Evolutionary conservation across 2,113 vertebrate genomes (phyloP).

Genomic region (Australoheros scitulus): DNA sequence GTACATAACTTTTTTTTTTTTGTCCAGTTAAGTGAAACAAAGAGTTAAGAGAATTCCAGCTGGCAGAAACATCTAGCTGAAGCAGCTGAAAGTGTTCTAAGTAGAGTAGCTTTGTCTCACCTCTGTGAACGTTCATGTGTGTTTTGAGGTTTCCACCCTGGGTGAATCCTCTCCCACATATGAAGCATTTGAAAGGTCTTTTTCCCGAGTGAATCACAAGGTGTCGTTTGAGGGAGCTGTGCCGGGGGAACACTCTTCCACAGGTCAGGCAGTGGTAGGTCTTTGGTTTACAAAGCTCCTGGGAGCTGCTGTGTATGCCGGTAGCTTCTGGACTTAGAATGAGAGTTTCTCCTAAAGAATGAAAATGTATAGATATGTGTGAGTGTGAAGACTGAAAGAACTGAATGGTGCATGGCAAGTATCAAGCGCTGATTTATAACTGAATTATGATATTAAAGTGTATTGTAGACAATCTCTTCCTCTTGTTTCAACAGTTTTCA

Average conservation of each 20-base stretch:
- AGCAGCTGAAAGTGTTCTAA: not conserved
- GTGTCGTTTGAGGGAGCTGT: slow-evolving; percentile 33
- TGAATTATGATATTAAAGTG: not conserved
- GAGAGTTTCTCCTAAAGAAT: not conserved
- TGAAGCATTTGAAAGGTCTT: slow-evolving; percentile 55
- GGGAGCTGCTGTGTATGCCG: not conserved
- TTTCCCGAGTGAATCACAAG: slow-evolving; percentile 56
- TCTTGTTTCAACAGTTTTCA: not conserved
- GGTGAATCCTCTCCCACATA: slow-evolving; percentile 62
- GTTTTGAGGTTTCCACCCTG: slow-evolving; percentile 63
- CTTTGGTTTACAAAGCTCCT: slow-evolving; percentile 12
- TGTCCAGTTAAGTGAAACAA: not conserved
- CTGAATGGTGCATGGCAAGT: not conserved
- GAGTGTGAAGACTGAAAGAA: not conserved
- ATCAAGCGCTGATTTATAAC: not conserved
- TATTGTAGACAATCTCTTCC: not conserved
- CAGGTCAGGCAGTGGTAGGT: slow-evolving; percentile 38
- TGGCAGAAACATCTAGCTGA: not conserved
- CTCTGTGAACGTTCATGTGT: slow-evolving; percentile 64
- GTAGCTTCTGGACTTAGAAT: not conserved
- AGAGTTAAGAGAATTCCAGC: not conserved
- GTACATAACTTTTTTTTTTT: not conserved
- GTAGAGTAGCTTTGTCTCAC: slow-evolving; percentile 18
- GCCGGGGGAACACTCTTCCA: slow-evolving; percentile 31
- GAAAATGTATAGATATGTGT: not conserved